Evolutionary conservation across 2,888 invertebrate genomes (phyloP).

Genomic region (Diabrotica balteata): DNA sequence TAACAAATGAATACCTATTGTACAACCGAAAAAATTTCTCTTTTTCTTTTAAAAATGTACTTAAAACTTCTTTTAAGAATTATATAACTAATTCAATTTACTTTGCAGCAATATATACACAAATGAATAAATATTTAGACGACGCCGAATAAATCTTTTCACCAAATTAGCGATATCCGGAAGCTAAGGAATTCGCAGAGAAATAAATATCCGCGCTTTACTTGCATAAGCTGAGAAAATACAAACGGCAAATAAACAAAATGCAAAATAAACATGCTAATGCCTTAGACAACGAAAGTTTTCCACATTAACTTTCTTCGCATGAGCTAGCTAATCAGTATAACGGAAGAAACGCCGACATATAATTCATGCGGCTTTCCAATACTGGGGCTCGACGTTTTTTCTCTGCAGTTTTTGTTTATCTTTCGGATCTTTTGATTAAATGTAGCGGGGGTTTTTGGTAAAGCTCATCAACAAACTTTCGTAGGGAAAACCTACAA

Average conservation of each 20-base stretch:
- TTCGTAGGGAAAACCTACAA: not conserved
- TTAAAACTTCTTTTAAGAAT: too few species aligned
- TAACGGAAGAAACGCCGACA: slow-evolving; percentile 42
- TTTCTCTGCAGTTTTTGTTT: slow-evolving; percentile 53
- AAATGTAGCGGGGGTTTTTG: slow-evolving; percentile 5
- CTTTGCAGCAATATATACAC: too few species aligned
- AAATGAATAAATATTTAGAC: too few species aligned
- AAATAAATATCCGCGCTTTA: slow-evolving; percentile 28
- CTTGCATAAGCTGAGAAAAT: slow-evolving; percentile 42
- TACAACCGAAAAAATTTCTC: too few species aligned
- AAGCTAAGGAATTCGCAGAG: slow-evolving; percentile 21
- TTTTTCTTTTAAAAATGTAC: too few species aligned
- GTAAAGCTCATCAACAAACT: slow-evolving; percentile 14
- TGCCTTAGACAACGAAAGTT: slow-evolving; percentile 41
- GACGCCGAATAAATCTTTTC: not conserved
- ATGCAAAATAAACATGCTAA: slow-evolving; percentile 43
- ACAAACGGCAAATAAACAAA: slow-evolving; percentile 45
- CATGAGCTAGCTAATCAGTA: slow-evolving; percentile 46
- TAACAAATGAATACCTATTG: too few species aligned
- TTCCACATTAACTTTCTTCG: slow-evolving; percentile 43
- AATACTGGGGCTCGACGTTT: slow-evolving; percentile 47
- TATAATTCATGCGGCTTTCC: slow-evolving; percentile 40
- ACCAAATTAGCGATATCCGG: slow-evolving; percentile 31
- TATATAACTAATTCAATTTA: too few species aligned
- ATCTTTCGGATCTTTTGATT: slow-evolving; percentile 46